A percentile compares a stretch with the other conserved stretches of the same genome.
Conservation (phyloP, 1,140 invertebrate genomes). For the Centruroides sculpturatus region DNA sequence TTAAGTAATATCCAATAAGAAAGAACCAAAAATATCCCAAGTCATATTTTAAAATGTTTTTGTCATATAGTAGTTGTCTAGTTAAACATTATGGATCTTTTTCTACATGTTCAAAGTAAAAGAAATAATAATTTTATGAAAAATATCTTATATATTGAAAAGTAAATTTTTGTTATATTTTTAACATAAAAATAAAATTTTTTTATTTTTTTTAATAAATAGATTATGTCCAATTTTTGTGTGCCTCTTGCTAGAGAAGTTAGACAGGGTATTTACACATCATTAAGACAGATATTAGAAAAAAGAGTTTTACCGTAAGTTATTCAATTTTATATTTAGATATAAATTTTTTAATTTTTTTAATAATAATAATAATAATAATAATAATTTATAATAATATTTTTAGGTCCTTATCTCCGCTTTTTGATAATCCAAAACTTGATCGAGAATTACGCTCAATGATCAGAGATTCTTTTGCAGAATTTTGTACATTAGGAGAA, state of each 20-base stretch:
- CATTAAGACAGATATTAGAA: constrained; percentile 81
- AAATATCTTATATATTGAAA: too few relatives aligned
- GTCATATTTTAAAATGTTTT: too few relatives aligned
- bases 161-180: too few relatives aligned
- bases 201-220: constrained; percentile 25
- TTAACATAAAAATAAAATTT: not conserved
- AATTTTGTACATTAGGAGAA: constrained; percentile 45
- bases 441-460: constrained; percentile 73
- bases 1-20: too few relatives aligned
- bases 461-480: constrained; percentile 76
- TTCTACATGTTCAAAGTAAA: too few relatives aligned
- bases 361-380: not conserved
- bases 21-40: too few relatives aligned
- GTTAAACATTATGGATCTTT: too few relatives aligned
- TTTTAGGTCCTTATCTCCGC: constrained; percentile 54
- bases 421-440: constrained; percentile 86
- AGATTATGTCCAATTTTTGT: constrained; percentile 89
- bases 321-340: not conserved
- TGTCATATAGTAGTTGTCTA: too few relatives aligned
- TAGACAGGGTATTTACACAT: constrained; percentile 74
- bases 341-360: not conserved
- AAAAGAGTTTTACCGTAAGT: constrained; percentile 67
- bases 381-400: not conserved
- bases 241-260: constrained; percentile 70
- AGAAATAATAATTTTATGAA: too few relatives aligned